Conservation (phyloP, 2,113 vertebrate species). For the Etheostoma spectabile region DNA sequence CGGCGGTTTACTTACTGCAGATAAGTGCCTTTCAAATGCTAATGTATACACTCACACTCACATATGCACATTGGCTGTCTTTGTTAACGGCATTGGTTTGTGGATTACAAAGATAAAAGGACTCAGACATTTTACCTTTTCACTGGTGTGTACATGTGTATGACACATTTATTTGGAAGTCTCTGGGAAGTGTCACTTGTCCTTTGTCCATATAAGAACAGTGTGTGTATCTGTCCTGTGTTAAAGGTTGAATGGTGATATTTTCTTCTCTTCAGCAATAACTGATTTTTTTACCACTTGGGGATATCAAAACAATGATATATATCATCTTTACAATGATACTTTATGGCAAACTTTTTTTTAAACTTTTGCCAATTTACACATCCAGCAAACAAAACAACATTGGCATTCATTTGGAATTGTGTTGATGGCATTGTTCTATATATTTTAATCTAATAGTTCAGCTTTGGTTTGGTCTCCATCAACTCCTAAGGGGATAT, state of each 20-base stretch:
- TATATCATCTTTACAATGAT: neutral
- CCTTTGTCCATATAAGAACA: neutral
- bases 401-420: neutral
- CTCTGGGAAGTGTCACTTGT: neutral
- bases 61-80: conserved; percentile 9
- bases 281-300: neutral
- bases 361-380: neutral
- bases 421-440: neutral
- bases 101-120: conserved; percentile 11
- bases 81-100: conserved; percentile 36
- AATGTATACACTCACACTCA: conserved; percentile 29
- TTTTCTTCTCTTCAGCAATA: neutral
- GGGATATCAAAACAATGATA: neutral
- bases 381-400: neutral
- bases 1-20: conserved; percentile 34
- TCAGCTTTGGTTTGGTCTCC: too few relatives aligned
- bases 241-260: neutral
- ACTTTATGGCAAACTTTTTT: neutral
- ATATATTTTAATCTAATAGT: neutral
- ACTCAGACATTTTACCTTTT: neutral
- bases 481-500: too few relatives aligned
- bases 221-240: neutral
- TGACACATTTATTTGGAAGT: neutral
- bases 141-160: neutral
- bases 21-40: conserved; percentile 60